A percentile compares a stretch with the other conserved stretches of the same genome.
Conservation (phyloP, 2,797 vertebrate species). For the Chloroceryle inda region DNA sequence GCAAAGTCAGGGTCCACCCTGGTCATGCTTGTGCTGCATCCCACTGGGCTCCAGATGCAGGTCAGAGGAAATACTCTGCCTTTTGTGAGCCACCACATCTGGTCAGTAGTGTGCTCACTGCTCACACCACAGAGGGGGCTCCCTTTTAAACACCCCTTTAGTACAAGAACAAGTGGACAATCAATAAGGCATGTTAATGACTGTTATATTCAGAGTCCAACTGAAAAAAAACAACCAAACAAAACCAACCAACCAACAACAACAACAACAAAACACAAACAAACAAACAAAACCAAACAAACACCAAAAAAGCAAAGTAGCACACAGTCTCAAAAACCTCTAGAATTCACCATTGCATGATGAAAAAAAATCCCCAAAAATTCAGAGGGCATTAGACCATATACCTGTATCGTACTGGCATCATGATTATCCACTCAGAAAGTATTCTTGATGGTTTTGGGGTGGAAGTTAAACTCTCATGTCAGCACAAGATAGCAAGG, state of each 20-base stretch:
- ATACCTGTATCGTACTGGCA: rapidly evolving
- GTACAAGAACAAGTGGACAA: neutral
- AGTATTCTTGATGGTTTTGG: neutral
- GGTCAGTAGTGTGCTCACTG: neutral
- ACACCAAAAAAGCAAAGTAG: neutral
- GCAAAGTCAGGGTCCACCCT: neutral
- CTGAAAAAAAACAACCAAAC: neutral
- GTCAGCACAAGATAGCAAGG: neutral
- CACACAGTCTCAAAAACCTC: neutral
- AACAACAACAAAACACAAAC: no score
- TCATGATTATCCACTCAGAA: neutral
- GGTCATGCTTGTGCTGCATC: rapidly evolving
- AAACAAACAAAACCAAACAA: no score
- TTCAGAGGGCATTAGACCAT: neutral
- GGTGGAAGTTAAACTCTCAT: neutral
- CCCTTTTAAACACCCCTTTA: neutral
- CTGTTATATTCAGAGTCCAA: neutral
- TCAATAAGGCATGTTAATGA: neutral
- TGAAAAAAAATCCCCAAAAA: neutral
- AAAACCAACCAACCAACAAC: no score
- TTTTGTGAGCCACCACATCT: neutral
- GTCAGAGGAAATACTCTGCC: neutral
- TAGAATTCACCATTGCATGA: neutral
- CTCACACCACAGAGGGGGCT: neutral
- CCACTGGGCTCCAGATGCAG: neutral